A percentile compares a stretch with the other conserved stretches of the same genome.
Conservation (phyloP, 2,113 vertebrate species). For the Caranx melampygus region DNA sequence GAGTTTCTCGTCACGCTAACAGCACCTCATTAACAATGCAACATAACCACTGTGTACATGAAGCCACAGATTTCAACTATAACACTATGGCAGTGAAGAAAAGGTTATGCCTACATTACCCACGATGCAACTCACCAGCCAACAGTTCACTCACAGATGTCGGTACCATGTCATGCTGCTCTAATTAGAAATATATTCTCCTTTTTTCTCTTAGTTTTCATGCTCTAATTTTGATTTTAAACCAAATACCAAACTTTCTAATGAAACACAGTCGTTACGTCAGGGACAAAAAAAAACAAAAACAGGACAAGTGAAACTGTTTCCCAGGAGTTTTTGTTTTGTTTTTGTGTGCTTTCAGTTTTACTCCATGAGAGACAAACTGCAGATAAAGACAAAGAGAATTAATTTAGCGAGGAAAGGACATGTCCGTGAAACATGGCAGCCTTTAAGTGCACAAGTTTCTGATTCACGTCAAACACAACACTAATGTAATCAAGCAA, state of each 20-base stretch:
- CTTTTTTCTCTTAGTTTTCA: background rate
- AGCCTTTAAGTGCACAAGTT: slow-evolving; percentile 56
- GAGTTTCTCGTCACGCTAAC: too few relatives aligned
- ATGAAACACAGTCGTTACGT: background rate
- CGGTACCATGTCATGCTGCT: background rate
- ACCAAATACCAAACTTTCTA: background rate
- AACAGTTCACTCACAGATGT: background rate
- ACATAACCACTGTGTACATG: too few relatives aligned
- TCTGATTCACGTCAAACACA: slow-evolving; percentile 55
- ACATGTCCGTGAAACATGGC: slow-evolving; percentile 44
- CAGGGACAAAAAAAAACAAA: background rate
- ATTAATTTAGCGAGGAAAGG: slow-evolving; percentile 38
- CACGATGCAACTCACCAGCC: background rate
- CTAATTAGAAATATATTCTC: background rate
- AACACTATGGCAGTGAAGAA: background rate
- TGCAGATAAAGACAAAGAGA: slow-evolving; percentile 33
- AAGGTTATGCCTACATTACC: background rate
- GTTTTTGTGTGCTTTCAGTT: slow-evolving; percentile 25
- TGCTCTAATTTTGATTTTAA: background rate
- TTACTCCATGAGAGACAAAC: slow-evolving; percentile 46
- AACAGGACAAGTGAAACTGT: background rate
- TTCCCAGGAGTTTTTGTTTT: background rate
- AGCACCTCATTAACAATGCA: too few relatives aligned
- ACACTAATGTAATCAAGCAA: slow-evolving; percentile 53
- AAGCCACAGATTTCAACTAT: too few relatives aligned